phyloP scores from a whole-genome alignment of 2,888 invertebrate genomes.

The Drosophila stalkeri region DNA sequence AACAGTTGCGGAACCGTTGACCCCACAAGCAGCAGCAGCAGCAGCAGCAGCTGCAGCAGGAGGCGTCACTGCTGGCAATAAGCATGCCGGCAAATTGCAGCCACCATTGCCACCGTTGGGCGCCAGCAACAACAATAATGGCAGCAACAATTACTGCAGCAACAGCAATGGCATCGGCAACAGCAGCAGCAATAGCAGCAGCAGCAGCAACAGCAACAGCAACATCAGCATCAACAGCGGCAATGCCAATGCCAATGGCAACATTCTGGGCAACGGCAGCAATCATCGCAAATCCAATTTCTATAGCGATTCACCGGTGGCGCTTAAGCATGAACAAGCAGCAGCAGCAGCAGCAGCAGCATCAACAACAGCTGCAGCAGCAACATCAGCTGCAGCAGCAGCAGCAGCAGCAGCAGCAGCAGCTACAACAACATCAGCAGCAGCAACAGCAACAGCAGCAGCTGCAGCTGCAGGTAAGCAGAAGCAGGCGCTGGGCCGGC shows the following conservation, averaged over 20 bases:
- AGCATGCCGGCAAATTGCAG: slow-evolving; percentile 62
- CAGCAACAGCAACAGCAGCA: slow-evolving; percentile 45
- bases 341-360: slow-evolving; percentile 40
- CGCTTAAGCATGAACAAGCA: slow-evolving; percentile 34
- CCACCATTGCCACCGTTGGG: slow-evolving; percentile 66
- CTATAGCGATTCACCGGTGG: background rate
- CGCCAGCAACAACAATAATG: slow-evolving; percentile 53
- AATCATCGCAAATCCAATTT: slow-evolving; percentile 20
- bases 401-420: slow-evolving; percentile 40
- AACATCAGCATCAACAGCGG: slow-evolving; percentile 35
- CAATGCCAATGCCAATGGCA: slow-evolving; percentile 49
- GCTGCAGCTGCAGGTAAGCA: slow-evolving; percentile 67
- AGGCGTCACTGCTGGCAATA: slow-evolving; percentile 29
- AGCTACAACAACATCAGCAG: slow-evolving; percentile 45
- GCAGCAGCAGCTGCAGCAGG: slow-evolving; percentile 26
- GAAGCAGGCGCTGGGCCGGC: slow-evolving; percentile 80
- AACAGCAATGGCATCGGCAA: slow-evolving; percentile 11
- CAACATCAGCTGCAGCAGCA: slow-evolving; percentile 33
- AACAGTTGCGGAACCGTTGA: slow-evolving; percentile 31
- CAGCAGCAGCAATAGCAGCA: background rate
- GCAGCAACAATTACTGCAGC: background rate
- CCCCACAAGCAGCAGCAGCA: slow-evolving; percentile 39
- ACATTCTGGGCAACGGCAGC: slow-evolving; percentile 58
- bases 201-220: slow-evolving; percentile 15
- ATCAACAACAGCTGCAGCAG: slow-evolving; percentile 45